These are phyloP conservation scores for Chaetoderma sp. DNA, from an alignment of 2,888 invertebrate genomes.

Conservation along the genomic window DNA sequence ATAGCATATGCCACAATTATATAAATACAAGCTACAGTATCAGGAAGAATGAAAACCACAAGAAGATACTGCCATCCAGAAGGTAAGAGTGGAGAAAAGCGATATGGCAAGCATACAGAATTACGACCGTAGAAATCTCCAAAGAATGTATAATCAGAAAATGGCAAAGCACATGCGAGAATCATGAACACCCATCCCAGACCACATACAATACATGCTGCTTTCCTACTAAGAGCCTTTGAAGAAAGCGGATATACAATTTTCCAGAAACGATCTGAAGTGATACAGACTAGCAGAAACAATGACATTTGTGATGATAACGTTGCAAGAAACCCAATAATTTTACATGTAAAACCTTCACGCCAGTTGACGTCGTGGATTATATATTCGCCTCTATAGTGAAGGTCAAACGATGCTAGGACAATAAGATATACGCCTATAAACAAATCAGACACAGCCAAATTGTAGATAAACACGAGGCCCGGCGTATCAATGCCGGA, in stretches of 20 bases:
- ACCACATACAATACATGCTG: not conserved
- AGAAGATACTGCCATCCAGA: not conserved
- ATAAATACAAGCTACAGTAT: not conserved
- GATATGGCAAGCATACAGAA: slow-evolving; percentile 1
- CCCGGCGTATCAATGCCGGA: slow-evolving; percentile 43
- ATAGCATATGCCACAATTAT: not conserved
- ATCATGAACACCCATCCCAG: not conserved
- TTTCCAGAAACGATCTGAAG: slow-evolving; percentile 43
- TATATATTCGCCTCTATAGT: slow-evolving; percentile 74
- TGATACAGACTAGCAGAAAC: slow-evolving; percentile 40
- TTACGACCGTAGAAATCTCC: not conserved
- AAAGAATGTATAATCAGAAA: not conserved
- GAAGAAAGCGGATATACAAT: slow-evolving; percentile 39
- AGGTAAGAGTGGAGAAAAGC: not conserved
- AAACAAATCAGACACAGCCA: slow-evolving; percentile 76
- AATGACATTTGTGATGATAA: slow-evolving; percentile 44
- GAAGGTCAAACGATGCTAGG: slow-evolving; percentile 74
- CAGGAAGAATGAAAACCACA: not conserved
- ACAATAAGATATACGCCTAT: slow-evolving; percentile 77
- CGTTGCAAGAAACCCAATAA: slow-evolving; percentile 72
- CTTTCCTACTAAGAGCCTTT: not conserved
- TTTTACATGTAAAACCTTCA: slow-evolving; percentile 73
- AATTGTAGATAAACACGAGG: slow-evolving; percentile 75
- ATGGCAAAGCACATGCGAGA: not conserved
- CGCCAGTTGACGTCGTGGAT: slow-evolving; percentile 75